phyloP scores from a whole-genome alignment of 2,888 invertebrate genomes.

The Belgica antarctica region DNA sequence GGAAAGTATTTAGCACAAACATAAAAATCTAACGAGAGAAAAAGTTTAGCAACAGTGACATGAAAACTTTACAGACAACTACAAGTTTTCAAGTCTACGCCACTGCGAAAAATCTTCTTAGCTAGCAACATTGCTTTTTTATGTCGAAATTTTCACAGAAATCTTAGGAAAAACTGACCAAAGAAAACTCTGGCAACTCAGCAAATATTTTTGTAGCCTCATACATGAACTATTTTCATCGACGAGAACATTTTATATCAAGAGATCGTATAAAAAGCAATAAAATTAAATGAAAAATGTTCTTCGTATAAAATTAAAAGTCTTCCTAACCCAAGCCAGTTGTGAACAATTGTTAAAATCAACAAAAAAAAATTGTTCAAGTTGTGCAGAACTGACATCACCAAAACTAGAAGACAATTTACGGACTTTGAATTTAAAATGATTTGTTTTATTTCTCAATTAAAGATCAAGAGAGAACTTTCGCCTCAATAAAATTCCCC shows the following conservation, averaged over 20 bases:
- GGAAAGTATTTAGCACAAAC: conserved; percentile 26
- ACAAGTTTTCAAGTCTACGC: background rate
- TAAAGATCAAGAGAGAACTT: too few species aligned
- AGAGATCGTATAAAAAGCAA: background rate
- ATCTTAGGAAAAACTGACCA: background rate
- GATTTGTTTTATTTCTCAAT: too few species aligned
- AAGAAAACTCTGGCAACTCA: background rate
- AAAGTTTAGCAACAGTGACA: background rate
- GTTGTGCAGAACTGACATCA: too few species aligned
- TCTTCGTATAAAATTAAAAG: too few species aligned
- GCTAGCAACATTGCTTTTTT: background rate
- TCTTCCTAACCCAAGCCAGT: too few species aligned
- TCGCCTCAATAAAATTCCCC: too few species aligned
- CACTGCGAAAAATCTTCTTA: background rate
- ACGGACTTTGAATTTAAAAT: too few species aligned
- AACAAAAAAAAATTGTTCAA: too few species aligned
- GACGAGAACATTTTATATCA: background rate
- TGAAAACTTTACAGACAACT: background rate
- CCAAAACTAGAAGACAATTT: too few species aligned
- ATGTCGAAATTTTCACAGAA: too few species aligned
- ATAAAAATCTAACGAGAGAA: conserved; percentile 16
- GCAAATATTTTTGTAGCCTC: background rate
- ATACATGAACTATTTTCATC: background rate
- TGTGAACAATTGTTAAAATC: too few species aligned
- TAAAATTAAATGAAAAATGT: too few species aligned